phyloP scores from a whole-genome alignment of 2,888 invertebrate species.

The Heliconius erato region DNA sequence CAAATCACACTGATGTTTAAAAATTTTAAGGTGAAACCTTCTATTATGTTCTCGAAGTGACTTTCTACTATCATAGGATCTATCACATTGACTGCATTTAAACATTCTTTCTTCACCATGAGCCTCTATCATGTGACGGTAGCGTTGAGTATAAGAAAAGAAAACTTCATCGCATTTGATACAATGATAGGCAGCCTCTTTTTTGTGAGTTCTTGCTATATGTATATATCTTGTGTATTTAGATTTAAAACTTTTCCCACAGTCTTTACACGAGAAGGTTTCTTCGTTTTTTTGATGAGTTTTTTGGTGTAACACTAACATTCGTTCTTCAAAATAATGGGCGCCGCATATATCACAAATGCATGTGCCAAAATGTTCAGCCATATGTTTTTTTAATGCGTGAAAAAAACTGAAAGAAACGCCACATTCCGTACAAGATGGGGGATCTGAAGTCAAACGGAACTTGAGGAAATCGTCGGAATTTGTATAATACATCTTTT shows the following conservation, averaged over 20 bases:
- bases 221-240: constrained; percentile 76
- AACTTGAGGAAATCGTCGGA: constrained; percentile 71
- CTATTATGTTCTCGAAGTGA: constrained; percentile 75
- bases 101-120: constrained; percentile 73
- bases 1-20: constrained; percentile 81
- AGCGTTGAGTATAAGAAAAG: constrained; percentile 71
- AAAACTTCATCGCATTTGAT: constrained; percentile 75
- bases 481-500: constrained; percentile 56
- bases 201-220: constrained; percentile 70
- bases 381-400: constrained; percentile 77
- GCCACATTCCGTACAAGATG: constrained; percentile 62
- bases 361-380: constrained; percentile 75
- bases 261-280: constrained; percentile 79
- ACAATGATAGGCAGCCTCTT: constrained; percentile 76
- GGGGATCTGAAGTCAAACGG: constrained; percentile 61
- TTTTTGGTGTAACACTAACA: constrained; percentile 74
- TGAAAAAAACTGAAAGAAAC: constrained; percentile 68
- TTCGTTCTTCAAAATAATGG: constrained; percentile 79
- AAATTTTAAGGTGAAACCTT: constrained; percentile 72
- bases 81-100: constrained; percentile 74
- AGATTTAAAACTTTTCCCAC: constrained; percentile 77
- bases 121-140: constrained; percentile 74
- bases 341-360: constrained; percentile 79
- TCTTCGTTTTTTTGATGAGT: constrained; percentile 73
- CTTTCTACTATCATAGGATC: constrained; percentile 75